Conservation (phyloP, 2,797 vertebrate genomes). For the Typhlichthys subterraneus region DNA sequence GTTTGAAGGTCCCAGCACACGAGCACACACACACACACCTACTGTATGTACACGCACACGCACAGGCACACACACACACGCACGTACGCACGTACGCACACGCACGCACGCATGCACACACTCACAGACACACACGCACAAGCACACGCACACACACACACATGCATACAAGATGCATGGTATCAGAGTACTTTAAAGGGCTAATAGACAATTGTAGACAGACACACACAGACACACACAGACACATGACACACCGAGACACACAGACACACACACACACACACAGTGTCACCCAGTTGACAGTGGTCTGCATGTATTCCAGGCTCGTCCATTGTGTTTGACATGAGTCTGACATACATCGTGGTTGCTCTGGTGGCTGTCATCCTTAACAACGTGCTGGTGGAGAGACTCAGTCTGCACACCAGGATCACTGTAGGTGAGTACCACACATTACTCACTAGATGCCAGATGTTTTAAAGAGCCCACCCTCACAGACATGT, state of each 20-base stretch:
- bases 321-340: constrained; percentile 96
- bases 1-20: constrained; percentile 83
- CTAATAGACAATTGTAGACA: background rate
- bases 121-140: background rate
- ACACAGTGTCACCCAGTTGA: too few relatives aligned
- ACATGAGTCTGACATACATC: constrained; percentile 98
- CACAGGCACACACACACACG: background rate
- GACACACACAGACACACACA: background rate
- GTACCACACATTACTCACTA: constrained; percentile 34
- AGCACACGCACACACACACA: background rate
- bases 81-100: background rate
- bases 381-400: constrained; percentile 91
- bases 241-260: background rate
- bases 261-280: background rate
- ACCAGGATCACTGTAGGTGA: constrained; percentile 92
- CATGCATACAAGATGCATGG: background rate
- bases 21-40: background rate
- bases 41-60: background rate
- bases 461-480: background rate
- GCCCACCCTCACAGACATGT: too few relatives aligned
- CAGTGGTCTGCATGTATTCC: constrained; percentile 9
- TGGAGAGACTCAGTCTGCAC: constrained; percentile 92
- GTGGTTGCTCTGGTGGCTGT: constrained; percentile 90
- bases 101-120: background rate
- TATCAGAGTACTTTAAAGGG: background rate